Evolutionary conservation across 2,888 invertebrate species (phyloP).

Genomic region (Steromphala cineraria): DNA sequence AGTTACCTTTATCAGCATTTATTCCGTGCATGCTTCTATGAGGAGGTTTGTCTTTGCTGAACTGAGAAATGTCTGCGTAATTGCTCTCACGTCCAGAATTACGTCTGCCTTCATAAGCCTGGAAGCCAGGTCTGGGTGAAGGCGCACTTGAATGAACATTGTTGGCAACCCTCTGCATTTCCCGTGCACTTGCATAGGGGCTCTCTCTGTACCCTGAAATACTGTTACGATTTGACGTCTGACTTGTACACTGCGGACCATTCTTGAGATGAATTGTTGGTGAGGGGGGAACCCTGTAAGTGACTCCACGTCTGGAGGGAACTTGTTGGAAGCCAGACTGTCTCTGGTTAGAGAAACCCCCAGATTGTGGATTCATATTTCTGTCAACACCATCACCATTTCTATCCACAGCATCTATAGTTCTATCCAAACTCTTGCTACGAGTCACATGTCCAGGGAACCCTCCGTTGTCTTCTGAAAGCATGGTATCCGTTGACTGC

Average conservation of each 20-base stretch:
- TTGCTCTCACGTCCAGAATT: constrained; percentile 15
- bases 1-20: not conserved
- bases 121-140: not conserved
- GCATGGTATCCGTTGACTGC: constrained; percentile 31
- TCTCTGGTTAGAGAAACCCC: not conserved
- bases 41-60: constrained; percentile 16
- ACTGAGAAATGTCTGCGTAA: constrained; percentile 12
- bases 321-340: not conserved
- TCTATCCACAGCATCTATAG: constrained; percentile 24
- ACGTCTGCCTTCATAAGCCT: not conserved
- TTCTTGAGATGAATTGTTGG: not conserved
- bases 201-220: not conserved
- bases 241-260: not conserved
- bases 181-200: not conserved
- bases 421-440: constrained; percentile 40
- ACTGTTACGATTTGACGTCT: not conserved
- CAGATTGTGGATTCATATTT: not conserved
- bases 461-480: constrained; percentile 20
- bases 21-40: constrained; percentile 14
- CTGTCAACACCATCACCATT: not conserved
- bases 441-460: constrained; percentile 21
- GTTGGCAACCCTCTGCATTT: constrained; percentile 7
- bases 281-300: constrained; percentile 1
- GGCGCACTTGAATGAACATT: not conserved
- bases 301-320: not conserved